Evolutionary conservation across 1,140 invertebrate genomes (phyloP).

Genomic region (Teleogryllus occipitalis): DNA sequence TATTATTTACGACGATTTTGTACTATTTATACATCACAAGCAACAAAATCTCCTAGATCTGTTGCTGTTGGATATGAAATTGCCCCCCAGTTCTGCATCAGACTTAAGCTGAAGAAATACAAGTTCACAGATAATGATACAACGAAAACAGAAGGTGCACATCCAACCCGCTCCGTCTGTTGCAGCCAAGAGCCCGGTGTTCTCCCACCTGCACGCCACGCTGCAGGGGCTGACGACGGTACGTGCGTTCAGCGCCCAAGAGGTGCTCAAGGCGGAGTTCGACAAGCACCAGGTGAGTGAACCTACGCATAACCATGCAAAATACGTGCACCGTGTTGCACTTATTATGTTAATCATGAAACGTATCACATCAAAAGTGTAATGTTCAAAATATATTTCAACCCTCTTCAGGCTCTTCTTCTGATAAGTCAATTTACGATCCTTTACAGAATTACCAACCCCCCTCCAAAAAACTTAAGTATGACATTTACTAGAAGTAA

Average conservation of each 20-base stretch:
- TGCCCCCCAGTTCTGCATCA: neutral
- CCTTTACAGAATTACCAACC: too few species aligned
- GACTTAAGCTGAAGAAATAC: neutral
- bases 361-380: too few species aligned
- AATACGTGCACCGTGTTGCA: too few species aligned
- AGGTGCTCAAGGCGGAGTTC: constrained; percentile 61
- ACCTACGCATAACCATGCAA: neutral
- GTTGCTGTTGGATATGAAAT: neutral
- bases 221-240: constrained; percentile 72
- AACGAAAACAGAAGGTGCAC: neutral
- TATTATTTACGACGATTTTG: too few species aligned
- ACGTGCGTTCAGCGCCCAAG: constrained; percentile 58
- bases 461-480: too few species aligned
- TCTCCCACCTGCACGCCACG: constrained; percentile 65
- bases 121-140: neutral
- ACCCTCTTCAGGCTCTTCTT: too few species aligned
- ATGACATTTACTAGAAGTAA: too few species aligned
- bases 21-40: too few species aligned
- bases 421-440: too few species aligned
- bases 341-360: too few species aligned
- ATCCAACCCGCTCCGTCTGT: neutral
- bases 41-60: too few species aligned
- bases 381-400: too few species aligned
- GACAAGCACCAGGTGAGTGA: constrained; percentile 50
- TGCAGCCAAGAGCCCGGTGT: constrained; percentile 60